Conservation (phyloP, 1,140 invertebrate genomes). For the Neuroterus valhalla region DNA sequence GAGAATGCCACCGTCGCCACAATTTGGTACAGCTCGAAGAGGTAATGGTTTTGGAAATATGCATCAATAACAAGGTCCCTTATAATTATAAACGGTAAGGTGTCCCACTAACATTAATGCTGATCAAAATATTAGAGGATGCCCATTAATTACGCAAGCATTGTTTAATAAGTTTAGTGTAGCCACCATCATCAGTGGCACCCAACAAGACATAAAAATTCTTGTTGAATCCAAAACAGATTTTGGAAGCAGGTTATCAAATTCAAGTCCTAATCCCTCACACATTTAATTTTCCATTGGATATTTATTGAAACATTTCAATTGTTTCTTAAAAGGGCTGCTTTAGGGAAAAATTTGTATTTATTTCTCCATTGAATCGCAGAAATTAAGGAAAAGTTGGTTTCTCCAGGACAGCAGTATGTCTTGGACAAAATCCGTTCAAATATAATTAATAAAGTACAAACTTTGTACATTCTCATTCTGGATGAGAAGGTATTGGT, state of each 20-base stretch:
- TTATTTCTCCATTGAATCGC: no score
- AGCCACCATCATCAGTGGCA: constrained; percentile 96
- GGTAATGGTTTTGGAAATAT: constrained; percentile 94
- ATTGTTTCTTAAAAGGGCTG: no score
- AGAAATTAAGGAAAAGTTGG: no score
- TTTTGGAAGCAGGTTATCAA: background rate
- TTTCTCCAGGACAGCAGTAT: no score
- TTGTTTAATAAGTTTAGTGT: constrained; percentile 97
- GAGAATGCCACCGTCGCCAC: constrained; percentile 96
- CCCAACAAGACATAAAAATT: constrained; percentile 93
- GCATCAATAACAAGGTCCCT: constrained; percentile 93
- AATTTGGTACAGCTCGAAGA: constrained; percentile 94
- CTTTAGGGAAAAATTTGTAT: no score
- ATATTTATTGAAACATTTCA: no score
- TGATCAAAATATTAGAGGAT: constrained; percentile 93
- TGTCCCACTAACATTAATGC: constrained; percentile 97
- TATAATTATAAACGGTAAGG: constrained; percentile 93
- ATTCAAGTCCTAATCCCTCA: no score
- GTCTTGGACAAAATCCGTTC: no score
- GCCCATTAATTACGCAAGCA: constrained; percentile 86
- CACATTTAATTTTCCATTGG: no score
- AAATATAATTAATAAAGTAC: no score
- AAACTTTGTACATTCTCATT: no score
- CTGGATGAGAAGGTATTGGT: no score
- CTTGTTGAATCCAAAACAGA: constrained; percentile 81